Percentiles rank a stretch among this genome's conserved stretches.
Conservation (phyloP, 2,113 vertebrate genomes). For the Rhea americana region DNA sequence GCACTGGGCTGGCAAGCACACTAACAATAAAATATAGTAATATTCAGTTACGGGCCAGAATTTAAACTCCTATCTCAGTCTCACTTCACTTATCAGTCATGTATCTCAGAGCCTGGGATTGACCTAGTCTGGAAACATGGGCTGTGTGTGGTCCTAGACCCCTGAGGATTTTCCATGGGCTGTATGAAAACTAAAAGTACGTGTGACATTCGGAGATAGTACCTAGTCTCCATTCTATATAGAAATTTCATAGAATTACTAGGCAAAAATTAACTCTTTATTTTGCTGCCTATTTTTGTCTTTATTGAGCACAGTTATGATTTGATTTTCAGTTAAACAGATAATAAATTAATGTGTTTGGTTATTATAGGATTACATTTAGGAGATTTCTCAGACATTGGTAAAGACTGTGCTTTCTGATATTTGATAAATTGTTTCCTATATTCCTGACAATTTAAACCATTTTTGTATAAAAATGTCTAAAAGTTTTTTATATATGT, state of each 20-base stretch:
- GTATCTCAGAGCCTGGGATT: neutral
- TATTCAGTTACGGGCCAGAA: neutral
- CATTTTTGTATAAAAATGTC: neutral
- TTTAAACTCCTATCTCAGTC: neutral
- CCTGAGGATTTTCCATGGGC: neutral
- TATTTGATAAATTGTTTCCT: neutral
- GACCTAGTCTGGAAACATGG: neutral
- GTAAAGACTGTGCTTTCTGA: neutral
- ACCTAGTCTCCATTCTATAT: neutral
- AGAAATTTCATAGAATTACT: neutral
- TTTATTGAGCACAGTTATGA: neutral
- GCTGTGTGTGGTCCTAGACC: neutral
- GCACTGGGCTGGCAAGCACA: neutral
- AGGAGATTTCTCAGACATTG: neutral
- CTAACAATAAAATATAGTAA: neutral
- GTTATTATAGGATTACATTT: neutral
- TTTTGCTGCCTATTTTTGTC: neutral
- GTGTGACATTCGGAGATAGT: neutral
- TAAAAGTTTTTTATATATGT: neutral
- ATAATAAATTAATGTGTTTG: neutral
- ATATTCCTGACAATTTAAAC: neutral
- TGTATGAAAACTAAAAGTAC: neutral
- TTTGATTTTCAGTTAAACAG: constrained; percentile 6
- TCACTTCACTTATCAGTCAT: neutral
- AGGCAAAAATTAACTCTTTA: neutral